Base-by-base conservation (phyloP, 1,140 invertebrate genomes). In the Linepithema humile region DNA sequence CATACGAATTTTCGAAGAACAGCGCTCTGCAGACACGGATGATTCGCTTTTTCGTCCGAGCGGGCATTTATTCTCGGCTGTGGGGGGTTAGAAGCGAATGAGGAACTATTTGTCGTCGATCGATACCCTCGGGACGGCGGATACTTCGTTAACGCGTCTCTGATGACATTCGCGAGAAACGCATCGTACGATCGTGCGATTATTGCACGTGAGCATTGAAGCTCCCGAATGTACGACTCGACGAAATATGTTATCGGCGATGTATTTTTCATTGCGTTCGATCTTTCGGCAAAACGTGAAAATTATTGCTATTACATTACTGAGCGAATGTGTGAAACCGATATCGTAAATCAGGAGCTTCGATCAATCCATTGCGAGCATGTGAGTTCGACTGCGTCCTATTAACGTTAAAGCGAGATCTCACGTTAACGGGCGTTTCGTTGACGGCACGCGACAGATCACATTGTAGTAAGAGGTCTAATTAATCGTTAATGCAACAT, bases 381-480 rank as follows among this genome's bases (percentile, higher is more conserved):
- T 65, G 65, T 73, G 62, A 88, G 70, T 78, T 85, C 60, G 69
- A 80, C 74, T 60, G 59, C 67, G 78, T 74, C 48, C 64, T 55
- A 29, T 80, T 70, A 69, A 69, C 50, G 50, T 69, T n/a, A 78
- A 75, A 55, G 38, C 35, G 50, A 50, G 70, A 26, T 83, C 45
- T 45, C 85, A 45, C 50, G 72, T 77, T 85, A 85, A 85, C 72
- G 86, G 82, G 72, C 75, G 70, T 90, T 89, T 84, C 69, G 83
- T 89, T 89, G 82, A 72, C 75, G 53, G 78, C 59, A 82, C 82
- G 67, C 87, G 85, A 87, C 85, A 85, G 73, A 87, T 86, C 83
- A 88, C 78, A 74, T 84, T 65, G 88, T 91, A 92, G 90, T 89
- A 87, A 91, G 89, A 90, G 88, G 87, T 93, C 89, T 92, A 93